Base-by-base conservation (phyloP, 2,113 vertebrate genomes). In the Macquaria australasica region DNA sequence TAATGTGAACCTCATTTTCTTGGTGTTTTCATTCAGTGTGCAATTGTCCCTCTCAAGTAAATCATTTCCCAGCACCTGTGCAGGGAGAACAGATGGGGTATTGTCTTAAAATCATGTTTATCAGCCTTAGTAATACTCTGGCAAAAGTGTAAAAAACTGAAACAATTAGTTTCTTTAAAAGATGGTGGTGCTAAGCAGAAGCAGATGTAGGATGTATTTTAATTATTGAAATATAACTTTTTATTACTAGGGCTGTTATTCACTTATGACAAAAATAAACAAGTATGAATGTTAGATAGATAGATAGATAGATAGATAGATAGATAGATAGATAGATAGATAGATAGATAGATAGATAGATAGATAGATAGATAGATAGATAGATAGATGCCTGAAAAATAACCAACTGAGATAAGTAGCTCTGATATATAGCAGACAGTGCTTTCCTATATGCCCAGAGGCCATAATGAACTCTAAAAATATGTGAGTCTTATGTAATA, bases 41-140 rank as follows among this genome's bases (percentile, higher is more conserved):
- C 3, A 10, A 37, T 66, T 64, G 67, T 77, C 12, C 12, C 39
- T 50, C 23, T 79, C 28, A 28, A 72, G 28, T 59, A 68, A 79
- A 83, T 83, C 51, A 63, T 20, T 63, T n/a, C 58, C 73, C 56
- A 43, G 18, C 75, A 76, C 45, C 64, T 85, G 60, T 84, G 79
- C 67, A 43, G 18, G 67, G 51, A 73, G 37, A 85, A 74, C 73
- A 71, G 73, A 81, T 77, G 63, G 31, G 59, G 16, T 14, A 77
- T 81, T 79, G 39, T 85, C 62, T 80, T 55, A 31, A 85, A 73
- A 68, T 66, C 18, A 8, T 53, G 25, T 77, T 81, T 34, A 28
- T 77, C 56, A 71, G 62, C n/a, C n/a, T 81, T 62, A 66, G 9
- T 45, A 48, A 70, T 41, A 73, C 56, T 69, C 16, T 73, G 62